A percentile compares a stretch with the other conserved stretches of the same genome.
Conservation (phyloP, 2,797 vertebrate genomes). For the Intellagama lesueurii region DNA sequence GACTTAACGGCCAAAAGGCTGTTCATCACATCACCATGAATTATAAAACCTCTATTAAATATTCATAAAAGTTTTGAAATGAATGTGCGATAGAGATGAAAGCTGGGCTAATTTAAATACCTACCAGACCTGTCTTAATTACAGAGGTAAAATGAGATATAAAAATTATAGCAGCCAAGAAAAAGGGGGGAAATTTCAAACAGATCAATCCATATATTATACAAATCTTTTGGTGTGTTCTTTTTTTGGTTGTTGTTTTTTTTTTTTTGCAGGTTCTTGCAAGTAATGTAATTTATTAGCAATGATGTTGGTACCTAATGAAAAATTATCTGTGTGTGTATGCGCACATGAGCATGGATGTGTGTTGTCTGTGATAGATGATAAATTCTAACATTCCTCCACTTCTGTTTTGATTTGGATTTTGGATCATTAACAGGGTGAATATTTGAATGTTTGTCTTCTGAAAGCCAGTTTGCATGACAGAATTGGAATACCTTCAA, state of each 20-base stretch:
- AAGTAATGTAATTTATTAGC: slow-evolving; percentile 47
- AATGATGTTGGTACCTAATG: neutral
- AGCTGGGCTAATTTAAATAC: slow-evolving; percentile 85
- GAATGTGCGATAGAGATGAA: slow-evolving; percentile 85
- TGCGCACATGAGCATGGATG: neutral
- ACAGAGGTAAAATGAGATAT: slow-evolving; percentile 85
- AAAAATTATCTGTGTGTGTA: slow-evolving; percentile 2
- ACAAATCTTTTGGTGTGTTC: slow-evolving; percentile 34
- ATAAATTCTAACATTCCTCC: neutral
- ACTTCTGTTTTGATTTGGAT: neutral
- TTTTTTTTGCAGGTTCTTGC: slow-evolving; percentile 52
- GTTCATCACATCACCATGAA: slow-evolving; percentile 84
- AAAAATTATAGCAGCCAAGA: slow-evolving; percentile 81
- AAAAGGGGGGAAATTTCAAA: slow-evolving; percentile 61
- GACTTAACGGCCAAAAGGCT: slow-evolving; percentile 84
- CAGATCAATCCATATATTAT: slow-evolving; percentile 74
- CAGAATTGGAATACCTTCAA: too few relatives aligned
- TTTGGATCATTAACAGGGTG: neutral
- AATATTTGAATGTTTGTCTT: too few relatives aligned
- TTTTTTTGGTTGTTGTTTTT: too few relatives aligned
- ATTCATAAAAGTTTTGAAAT: slow-evolving; percentile 88
- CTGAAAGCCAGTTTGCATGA: neutral
- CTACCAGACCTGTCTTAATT: slow-evolving; percentile 85
- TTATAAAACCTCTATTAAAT: slow-evolving; percentile 87
- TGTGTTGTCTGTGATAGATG: neutral